Evolutionary conservation across 1,140 invertebrate genomes (phyloP).

Genomic region (Bombus difficillimus): DNA sequence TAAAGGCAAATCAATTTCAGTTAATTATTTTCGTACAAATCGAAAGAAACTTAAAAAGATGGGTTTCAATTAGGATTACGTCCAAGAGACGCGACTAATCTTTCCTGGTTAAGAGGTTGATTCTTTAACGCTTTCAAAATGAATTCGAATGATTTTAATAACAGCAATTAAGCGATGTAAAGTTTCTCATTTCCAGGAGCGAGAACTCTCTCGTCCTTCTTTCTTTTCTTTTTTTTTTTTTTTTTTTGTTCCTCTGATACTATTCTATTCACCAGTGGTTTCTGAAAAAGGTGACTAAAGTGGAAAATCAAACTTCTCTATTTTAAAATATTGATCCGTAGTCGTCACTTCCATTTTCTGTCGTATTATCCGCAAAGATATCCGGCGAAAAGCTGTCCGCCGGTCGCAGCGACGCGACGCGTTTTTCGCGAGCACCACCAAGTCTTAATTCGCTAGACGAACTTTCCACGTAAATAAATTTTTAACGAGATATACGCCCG

Average conservation of each 20-base stretch:
- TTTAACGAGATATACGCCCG: slow-evolving; percentile 40
- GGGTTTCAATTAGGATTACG: neutral
- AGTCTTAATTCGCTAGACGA: slow-evolving; percentile 14
- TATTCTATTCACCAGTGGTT: neutral
- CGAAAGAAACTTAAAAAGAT: neutral
- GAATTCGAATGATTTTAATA: neutral
- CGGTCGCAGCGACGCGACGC: no score
- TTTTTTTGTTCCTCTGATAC: no score
- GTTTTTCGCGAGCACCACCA: neutral
- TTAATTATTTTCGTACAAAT: neutral
- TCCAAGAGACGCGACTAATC: neutral
- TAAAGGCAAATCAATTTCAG: neutral
- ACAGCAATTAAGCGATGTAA: neutral
- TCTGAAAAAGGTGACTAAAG: neutral
- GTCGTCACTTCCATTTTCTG: no score
- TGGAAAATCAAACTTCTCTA: neutral
- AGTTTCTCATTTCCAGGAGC: neutral
- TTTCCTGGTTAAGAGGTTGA: neutral
- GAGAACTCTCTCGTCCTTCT: no score
- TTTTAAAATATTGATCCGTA: slow-evolving; percentile 1
- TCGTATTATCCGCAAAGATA: neutral
- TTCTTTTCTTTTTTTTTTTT: no score
- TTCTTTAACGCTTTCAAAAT: neutral
- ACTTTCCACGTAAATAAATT: slow-evolving; percentile 48
- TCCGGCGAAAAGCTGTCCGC: neutral